Base-by-base conservation (phyloP, 2,888 invertebrate genomes). In the Lepas anatifera region DNA sequence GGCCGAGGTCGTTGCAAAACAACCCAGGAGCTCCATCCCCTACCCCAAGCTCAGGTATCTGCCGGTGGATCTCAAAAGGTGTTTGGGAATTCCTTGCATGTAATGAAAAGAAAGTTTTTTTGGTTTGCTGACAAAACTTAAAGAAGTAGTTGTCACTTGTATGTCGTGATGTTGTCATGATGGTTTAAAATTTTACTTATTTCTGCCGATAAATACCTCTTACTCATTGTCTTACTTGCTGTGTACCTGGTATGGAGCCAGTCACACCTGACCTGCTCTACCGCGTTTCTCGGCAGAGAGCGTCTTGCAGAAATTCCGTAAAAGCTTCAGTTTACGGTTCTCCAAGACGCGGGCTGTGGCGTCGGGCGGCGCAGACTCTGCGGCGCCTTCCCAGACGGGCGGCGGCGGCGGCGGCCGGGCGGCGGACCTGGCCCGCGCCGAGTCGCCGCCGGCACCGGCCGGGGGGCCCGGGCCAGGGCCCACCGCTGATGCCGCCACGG, bases 291-390 rank as follows among this genome's bases (percentile, higher is more conserved):
- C 71, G 67, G 71, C 72, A 73, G 85, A 85, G 76, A 85, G 87
- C 77, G 87, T 87, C 50, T 79, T 88, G 74, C 86, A 87, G 76
- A 87, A 87, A 79, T 88, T 88, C 78, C 83, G 87, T 72, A 87
- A 87, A 77, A 87, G 86, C 72, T 85, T 88, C 77, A 86, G 87
- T 39, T 77, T 85, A 71, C 82, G 84, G 74, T 85, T 85, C 77
- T 82, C 85, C 75, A 84, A 83, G 76, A 83, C 82, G 76, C 66
- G 73, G 58, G 81, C 82, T 64, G 83, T 82, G 76, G n/a, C n/a
- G n/a, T n/a, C n/a, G n/a, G n/a, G n/a, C n/a, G 82, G 82, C 80
- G 81, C 71, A 80, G 80, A 48, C 76, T 77, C 68, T 72, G 68
- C 50, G 69, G 69, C 58, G 68, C 69, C 52, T 74, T 73, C 39